Evolutionary conservation across 2,797 vertebrate genomes (phyloP).

Genomic region (Danio albolineatus): DNA sequence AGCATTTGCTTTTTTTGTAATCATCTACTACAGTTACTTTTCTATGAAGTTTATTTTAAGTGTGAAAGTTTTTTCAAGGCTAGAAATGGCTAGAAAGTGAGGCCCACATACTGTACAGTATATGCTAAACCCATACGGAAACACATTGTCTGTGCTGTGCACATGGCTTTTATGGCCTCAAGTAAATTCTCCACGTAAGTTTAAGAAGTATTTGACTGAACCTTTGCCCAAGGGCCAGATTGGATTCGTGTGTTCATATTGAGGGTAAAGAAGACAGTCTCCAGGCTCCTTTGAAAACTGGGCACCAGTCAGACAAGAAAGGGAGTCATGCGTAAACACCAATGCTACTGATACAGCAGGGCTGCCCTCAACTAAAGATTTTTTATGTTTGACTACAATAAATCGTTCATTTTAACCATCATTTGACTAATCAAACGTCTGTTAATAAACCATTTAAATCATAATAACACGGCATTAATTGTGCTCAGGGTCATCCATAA

Average conservation of each 20-base stretch:
- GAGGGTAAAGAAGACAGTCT: not conserved
- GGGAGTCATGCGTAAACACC: not conserved
- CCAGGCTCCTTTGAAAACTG: not conserved
- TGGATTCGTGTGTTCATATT: slow-evolving; percentile 1
- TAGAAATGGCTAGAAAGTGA: not conserved
- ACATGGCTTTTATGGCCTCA: slow-evolving; percentile 52
- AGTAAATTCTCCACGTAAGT: slow-evolving; percentile 62
- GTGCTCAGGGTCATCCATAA: too few species aligned
- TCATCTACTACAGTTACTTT: not conserved
- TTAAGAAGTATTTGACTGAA: slow-evolving; percentile 58
- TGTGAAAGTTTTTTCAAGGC: not conserved
- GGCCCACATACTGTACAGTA: slow-evolving; percentile 30
- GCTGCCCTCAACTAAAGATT: too few species aligned
- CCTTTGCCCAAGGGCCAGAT: slow-evolving; percentile 44
- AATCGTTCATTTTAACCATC: too few species aligned
- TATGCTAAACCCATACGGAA: slow-evolving; percentile 56
- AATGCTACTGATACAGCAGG: not conserved
- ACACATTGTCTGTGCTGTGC: slow-evolving; percentile 39
- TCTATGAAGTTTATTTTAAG: not conserved
- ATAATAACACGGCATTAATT: too few species aligned
- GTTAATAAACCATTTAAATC: too few species aligned
- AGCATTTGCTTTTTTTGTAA: slow-evolving; percentile 34
- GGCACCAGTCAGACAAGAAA: not conserved
- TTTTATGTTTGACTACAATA: too few species aligned
- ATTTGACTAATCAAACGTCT: too few species aligned